These are phyloP conservation scores for Hydrotaea diabolus DNA, from an alignment of 2,888 invertebrate species.

Conservation along the genomic window DNA sequence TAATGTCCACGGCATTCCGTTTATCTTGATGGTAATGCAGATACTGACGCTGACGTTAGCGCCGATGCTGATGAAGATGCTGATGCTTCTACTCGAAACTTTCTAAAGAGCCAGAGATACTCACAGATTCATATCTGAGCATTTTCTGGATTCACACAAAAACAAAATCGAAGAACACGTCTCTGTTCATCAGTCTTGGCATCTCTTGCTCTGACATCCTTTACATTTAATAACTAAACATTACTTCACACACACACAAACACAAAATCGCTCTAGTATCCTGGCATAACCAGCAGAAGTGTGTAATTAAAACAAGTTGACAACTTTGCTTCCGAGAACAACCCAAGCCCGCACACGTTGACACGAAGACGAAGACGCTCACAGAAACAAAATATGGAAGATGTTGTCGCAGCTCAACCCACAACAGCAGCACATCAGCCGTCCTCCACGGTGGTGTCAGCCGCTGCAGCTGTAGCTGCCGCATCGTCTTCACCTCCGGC, in stretches of 20 bases:
- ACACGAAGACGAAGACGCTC: slow-evolving; percentile 24
- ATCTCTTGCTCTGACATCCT: neutral
- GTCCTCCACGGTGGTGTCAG: neutral
- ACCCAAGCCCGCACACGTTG: neutral
- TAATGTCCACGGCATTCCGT: neutral
- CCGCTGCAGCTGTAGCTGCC: neutral
- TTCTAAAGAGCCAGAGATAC: slow-evolving; percentile 38
- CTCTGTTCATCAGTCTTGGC: neutral
- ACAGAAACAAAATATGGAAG: slow-evolving; percentile 55
- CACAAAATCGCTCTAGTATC: neutral
- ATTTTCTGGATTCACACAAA: slow-evolving; percentile 5
- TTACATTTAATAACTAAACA: neutral
- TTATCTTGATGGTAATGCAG: neutral
- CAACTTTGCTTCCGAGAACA: slow-evolving; percentile 5
- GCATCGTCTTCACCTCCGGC: slow-evolving; percentile 49
- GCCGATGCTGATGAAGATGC: slow-evolving; percentile 22
- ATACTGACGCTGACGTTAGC: neutral
- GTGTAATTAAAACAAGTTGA: slow-evolving; percentile 49
- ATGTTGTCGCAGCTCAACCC: slow-evolving; percentile 54
- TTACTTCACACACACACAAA: too few species aligned
- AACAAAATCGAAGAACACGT: neutral
- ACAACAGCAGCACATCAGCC: slow-evolving; percentile 30
- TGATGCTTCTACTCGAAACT: slow-evolving; percentile 41
- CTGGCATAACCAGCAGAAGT: neutral
- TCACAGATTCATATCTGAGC: slow-evolving; percentile 4